These are phyloP conservation scores for Callopanchax toddi DNA, from an alignment of 2,113 vertebrate species.

Conservation along the genomic window DNA sequence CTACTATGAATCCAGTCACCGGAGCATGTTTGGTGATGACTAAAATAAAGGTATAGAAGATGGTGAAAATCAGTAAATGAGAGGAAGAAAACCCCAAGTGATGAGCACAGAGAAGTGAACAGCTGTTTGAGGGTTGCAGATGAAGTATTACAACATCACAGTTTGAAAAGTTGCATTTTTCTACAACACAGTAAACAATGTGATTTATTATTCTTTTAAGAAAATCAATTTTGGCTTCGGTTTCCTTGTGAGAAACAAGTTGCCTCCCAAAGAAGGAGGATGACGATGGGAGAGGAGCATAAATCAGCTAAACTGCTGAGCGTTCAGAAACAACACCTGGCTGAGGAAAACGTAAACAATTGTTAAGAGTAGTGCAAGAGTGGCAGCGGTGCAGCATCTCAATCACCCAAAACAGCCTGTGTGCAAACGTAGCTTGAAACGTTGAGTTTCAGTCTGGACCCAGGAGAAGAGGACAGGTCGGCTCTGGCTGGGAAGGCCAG, in stretches of 20 bases:
- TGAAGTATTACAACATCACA: no score
- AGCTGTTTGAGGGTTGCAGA: no score
- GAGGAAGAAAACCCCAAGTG: no score
- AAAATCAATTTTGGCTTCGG: neutral
- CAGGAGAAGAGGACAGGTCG: slow-evolving; percentile 12
- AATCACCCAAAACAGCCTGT: neutral
- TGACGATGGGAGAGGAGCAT: slow-evolving; percentile 14
- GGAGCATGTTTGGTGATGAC: neutral
- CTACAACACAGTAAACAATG: neutral
- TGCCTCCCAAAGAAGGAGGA: slow-evolving; percentile 6
- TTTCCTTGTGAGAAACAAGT: slow-evolving; percentile 5
- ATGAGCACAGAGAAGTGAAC: no score
- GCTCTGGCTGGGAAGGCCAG: slow-evolving; percentile 13
- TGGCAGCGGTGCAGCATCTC: slow-evolving; percentile 25
- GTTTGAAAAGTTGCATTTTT: neutral
- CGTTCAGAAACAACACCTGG: slow-evolving; percentile 49
- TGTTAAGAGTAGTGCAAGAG: slow-evolving; percentile 16
- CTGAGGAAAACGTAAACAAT: slow-evolving; percentile 23
- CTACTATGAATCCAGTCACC: neutral
- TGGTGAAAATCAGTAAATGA: neutral
- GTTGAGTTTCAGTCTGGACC: slow-evolving; percentile 21
- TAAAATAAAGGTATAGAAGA: neutral
- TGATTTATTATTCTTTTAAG: neutral
- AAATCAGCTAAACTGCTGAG: slow-evolving; percentile 50
- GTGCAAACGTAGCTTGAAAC: slow-evolving; percentile 18